These are phyloP conservation scores for Acanthosepion lycidas DNA, from an alignment of 2,888 invertebrate genomes.

Conservation along the genomic window DNA sequence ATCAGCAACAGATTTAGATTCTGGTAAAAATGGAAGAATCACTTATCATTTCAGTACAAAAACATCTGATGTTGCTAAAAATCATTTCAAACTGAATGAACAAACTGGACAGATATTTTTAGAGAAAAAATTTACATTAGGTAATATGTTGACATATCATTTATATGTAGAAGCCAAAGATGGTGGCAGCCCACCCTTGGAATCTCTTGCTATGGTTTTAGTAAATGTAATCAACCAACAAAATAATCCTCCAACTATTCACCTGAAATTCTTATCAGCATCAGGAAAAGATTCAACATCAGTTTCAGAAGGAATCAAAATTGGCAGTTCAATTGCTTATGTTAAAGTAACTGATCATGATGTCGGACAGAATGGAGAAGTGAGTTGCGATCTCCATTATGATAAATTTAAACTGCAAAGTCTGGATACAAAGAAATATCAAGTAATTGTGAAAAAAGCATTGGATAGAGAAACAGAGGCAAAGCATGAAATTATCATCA, in stretches of 20 bases:
- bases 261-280: neutral
- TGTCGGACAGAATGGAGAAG: neutral
- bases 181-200: neutral
- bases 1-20: neutral
- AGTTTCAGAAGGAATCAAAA: slow-evolving; percentile 10
- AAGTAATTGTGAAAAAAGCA: slow-evolving; percentile 10
- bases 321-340: slow-evolving; percentile 21
- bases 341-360: neutral
- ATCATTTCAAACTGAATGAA: neutral
- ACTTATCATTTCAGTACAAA: slow-evolving; percentile 10
- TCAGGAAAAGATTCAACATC: slow-evolving; percentile 33
- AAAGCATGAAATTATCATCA: slow-evolving; percentile 22
- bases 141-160: neutral
- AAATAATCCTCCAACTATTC: neutral
- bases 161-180: neutral
- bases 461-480: slow-evolving; percentile 12
- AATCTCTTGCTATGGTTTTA: neutral
- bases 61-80: slow-evolving; percentile 13
- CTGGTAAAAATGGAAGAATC: slow-evolving; percentile 12
- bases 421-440: neutral
- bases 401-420: neutral
- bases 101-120: neutral
- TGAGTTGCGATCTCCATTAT: neutral
- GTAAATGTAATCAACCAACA: neutral
- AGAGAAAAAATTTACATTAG: neutral